Evolutionary conservation across 2,888 invertebrate species (phyloP).

Genomic region (Pilophorus perplexus): DNA sequence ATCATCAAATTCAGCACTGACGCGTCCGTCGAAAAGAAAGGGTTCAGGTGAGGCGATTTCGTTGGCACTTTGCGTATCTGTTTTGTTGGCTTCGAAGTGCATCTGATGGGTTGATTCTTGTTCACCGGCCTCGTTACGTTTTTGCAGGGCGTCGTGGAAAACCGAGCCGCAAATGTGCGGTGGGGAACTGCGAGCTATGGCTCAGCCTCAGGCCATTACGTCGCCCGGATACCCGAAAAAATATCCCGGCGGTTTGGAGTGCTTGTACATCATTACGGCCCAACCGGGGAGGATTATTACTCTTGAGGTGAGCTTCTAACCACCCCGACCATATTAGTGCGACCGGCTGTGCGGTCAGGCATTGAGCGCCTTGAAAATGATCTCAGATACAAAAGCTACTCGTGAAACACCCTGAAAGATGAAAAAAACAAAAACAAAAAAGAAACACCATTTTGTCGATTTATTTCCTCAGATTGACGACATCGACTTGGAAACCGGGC

Average conservation of each 20-base stretch:
- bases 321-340: too few species aligned
- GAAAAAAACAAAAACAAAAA: too few species aligned
- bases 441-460: neutral
- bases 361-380: too few species aligned
- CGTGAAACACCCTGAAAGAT: too few species aligned
- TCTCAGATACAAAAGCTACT: too few species aligned
- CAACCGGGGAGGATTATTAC: conserved; percentile 90
- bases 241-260: conserved; percentile 95
- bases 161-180: conserved; percentile 92
- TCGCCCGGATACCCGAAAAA: conserved; percentile 90
- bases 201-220: conserved; percentile 82
- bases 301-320: conserved; percentile 62
- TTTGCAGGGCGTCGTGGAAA: conserved; percentile 79
- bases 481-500: conserved; percentile 74
- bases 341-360: too few species aligned
- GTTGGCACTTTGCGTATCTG: too few species aligned
- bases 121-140: too few species aligned
- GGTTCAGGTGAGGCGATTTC: conserved; percentile 64
- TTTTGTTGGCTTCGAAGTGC: too few species aligned
- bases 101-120: too few species aligned
- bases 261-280: conserved; percentile 86
- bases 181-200: conserved; percentile 79
- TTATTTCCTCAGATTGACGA: conserved; percentile 64
- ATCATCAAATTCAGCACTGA: conserved; percentile 95
- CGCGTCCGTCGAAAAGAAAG: conserved; percentile 86